Base-by-base conservation (phyloP, 2,113 vertebrate species). In the Limnothrissa miodon region DNA sequence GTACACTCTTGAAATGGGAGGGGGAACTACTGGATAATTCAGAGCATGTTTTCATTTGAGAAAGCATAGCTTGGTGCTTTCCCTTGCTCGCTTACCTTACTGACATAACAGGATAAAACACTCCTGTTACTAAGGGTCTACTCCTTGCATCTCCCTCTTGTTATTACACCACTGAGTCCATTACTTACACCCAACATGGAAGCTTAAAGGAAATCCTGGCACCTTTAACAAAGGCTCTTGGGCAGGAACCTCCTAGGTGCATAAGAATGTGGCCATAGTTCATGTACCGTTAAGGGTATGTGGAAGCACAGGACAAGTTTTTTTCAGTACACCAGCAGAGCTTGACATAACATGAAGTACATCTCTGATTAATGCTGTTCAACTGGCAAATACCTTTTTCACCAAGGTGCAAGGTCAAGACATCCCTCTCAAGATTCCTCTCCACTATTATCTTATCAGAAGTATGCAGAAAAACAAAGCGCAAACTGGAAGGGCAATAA, bases 121-220 rank as follows among this genome's bases (percentile, higher is more conserved):
- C 9, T 74, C 10, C 66, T 74, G 66, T 74, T 74, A 74, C 66
- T 74, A 74, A 39, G 29, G 66, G 66, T 74, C 66, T 39, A 15
- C 33, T 74, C 66, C 36, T 17, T 74, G 66, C 66, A 74, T 74
- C 66, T 15, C 33, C 29, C 62, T 4, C 62, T 29, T 70, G 62
- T 29, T 29, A 33, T 33, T 70, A 33, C 29, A 74, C 29, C 13
- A 13, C 33, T 33, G 51, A 33, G 29, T 17, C 33, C 66, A 36
- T 74, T 74, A 13, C 59, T 33, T 66, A 33, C n/a, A 66, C 59
- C 13, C 66, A 36, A 56, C 66, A 17, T 36, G 25, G 29, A 36
- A 36, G 66, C 29, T 15, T 33, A 74, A 11, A 84, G 87, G 83
- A 86, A 85, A 88, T 88, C 85, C 83, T 86, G 81, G 70, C 79